Evolutionary conservation across 2,113 vertebrate genomes (phyloP).

Genomic region (Campylomormyrus tamandua): DNA sequence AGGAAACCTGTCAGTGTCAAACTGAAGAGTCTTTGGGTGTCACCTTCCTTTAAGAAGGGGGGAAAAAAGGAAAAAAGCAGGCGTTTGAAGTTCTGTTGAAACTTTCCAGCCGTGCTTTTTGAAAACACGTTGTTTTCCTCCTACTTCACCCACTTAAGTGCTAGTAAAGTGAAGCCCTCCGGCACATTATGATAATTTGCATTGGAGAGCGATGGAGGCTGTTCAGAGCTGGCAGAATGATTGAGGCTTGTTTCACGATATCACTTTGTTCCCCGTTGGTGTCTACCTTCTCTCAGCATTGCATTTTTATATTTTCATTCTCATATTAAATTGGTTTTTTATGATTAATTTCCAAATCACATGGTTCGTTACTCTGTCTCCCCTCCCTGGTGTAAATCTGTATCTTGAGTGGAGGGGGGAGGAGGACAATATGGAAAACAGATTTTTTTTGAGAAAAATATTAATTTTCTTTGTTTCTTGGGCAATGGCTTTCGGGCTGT

Average conservation of each 20-base stretch:
- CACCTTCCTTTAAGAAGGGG: not conserved
- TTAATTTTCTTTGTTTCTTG: not conserved
- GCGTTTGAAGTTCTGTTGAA: constrained; percentile 26
- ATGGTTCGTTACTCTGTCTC: not conserved
- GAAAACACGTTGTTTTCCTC: constrained; percentile 2
- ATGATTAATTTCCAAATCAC: not conserved
- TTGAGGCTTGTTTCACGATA: constrained; percentile 3
- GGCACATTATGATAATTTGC: constrained; percentile 10
- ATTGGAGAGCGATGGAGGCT: not conserved
- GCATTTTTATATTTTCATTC: not conserved
- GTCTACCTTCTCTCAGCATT: not conserved
- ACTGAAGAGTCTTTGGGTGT: constrained; percentile 24
- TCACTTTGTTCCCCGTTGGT: not conserved
- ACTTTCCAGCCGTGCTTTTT: constrained; percentile 23
- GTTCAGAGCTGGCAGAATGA: not conserved
- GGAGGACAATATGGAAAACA: not conserved
- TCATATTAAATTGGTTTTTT: not conserved
- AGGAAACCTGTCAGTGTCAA: constrained; percentile 37
- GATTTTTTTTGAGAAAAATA: not conserved
- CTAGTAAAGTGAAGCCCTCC: not conserved
- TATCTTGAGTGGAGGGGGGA: not conserved
- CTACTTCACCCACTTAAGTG: not conserved
- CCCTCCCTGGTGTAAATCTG: not conserved
- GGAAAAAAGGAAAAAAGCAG: not conserved
- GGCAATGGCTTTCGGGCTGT: not conserved